Evolutionary conservation across 2,797 vertebrate species (phyloP).

Genomic region (Cryptoblepharus egeriae): DNA sequence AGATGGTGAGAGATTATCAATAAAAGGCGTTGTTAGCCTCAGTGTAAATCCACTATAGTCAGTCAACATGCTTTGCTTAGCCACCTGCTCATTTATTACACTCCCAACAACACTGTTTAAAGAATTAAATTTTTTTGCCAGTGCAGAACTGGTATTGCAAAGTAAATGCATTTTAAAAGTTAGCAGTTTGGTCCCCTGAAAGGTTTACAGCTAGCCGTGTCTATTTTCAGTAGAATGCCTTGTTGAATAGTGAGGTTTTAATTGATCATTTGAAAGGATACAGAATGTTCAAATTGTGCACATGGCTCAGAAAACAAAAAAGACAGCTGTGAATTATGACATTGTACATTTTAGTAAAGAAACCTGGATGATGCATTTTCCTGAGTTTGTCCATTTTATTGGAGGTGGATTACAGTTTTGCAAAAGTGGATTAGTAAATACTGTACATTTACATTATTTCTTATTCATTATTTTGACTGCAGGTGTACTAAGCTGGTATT

Average conservation of each 20-base stretch:
- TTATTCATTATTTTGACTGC: conserved; percentile 1
- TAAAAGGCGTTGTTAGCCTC: conserved; percentile 73
- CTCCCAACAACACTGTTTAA: conserved; percentile 54
- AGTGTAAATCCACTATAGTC: conserved; percentile 62
- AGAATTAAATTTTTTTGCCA: conserved; percentile 12
- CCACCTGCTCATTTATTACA: conserved; percentile 70
- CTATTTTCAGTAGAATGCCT: not conserved
- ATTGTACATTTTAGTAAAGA: conserved; percentile 15
- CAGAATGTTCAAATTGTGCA: not conserved
- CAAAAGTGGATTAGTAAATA: conserved; percentile 26
- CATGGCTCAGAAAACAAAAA: not conserved
- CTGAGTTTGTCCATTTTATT: conserved; percentile 19
- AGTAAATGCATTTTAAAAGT: conserved; percentile 36
- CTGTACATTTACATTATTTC: not conserved
- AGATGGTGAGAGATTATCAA: conserved; percentile 76
- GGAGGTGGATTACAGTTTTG: not conserved
- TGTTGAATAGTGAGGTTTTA: conserved; percentile 26
- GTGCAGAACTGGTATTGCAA: conserved; percentile 15
- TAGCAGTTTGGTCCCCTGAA: conserved; percentile 20
- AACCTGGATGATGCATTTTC: not conserved
- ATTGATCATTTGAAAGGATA: not conserved
- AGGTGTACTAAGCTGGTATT: not conserved
- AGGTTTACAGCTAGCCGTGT: not conserved
- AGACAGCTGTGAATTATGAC: not conserved
- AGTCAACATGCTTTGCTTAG: conserved; percentile 60